Percentiles rank a stretch among this genome's conserved stretches.
Evolutionary conservation across 2,888 invertebrate genomes (phyloP).

Genomic region (Gandaritis pyraliata): DNA sequence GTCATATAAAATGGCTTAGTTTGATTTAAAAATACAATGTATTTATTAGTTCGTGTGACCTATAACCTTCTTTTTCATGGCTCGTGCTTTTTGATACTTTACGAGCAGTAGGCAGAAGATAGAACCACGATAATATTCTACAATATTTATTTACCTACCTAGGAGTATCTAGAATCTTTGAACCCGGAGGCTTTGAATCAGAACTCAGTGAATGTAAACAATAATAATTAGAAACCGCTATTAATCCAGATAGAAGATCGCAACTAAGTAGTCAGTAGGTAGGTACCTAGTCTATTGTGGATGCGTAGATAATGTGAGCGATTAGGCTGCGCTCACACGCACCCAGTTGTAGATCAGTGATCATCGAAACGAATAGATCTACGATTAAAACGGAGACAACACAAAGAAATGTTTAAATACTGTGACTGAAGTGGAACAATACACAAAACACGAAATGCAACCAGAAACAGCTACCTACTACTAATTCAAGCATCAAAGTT

Average conservation of each 20-base stretch:
- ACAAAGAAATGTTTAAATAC: constrained; percentile 1
- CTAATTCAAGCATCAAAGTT: not conserved
- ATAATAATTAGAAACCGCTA: constrained; percentile 41
- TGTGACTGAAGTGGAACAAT: not conserved
- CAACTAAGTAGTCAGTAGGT: constrained; percentile 38
- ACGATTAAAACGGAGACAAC: not conserved
- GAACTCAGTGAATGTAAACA: constrained; percentile 30
- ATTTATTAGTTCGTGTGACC: too few relatives aligned
- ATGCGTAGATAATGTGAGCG: constrained; percentile 32
- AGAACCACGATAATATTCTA: too few relatives aligned
- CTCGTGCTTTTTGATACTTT: too few relatives aligned
- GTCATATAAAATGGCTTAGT: too few relatives aligned
- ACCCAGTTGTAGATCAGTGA: constrained; percentile 15
- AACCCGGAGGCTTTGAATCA: constrained; percentile 19
- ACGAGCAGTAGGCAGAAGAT: too few relatives aligned
- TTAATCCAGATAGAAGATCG: constrained; percentile 44
- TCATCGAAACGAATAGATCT: constrained; percentile 4
- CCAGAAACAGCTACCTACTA: too few relatives aligned
- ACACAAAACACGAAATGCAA: too few relatives aligned
- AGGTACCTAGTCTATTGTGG: constrained; percentile 27
- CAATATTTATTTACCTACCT: not conserved
- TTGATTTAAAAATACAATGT: too few relatives aligned
- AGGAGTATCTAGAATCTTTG: constrained; percentile 18
- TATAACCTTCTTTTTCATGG: too few relatives aligned
- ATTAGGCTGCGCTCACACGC: constrained; percentile 35